Conservation (phyloP, 64 coral and sea anemone species). For the Stichodactyla helianthus region DNA sequence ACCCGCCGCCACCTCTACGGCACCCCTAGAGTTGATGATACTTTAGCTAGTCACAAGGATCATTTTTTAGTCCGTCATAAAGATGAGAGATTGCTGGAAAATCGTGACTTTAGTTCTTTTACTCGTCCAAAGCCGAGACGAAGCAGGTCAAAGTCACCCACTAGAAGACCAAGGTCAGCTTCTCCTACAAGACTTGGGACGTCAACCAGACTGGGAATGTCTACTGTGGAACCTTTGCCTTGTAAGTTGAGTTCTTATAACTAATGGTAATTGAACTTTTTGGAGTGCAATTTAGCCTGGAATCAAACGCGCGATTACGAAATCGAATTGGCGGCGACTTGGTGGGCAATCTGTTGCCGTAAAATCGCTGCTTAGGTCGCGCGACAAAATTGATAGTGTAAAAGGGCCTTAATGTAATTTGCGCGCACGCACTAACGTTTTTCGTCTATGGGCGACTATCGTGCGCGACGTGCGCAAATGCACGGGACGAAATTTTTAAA, state of each 20-base stretch:
- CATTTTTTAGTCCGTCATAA: constrained; percentile 95
- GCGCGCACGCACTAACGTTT: no score
- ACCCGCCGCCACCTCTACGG: constrained; percentile 57
- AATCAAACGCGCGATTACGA: no score
- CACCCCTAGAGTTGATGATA: constrained; percentile 85
- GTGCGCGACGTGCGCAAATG: no score
- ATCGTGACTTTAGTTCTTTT: constrained; percentile 99
- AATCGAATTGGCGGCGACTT: no score
- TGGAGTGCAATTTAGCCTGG: not conserved
- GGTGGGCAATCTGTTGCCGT: no score
- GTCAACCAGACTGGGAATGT: constrained; percentile 56
- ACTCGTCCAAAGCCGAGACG: constrained; percentile 84
- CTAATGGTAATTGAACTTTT: not conserved
- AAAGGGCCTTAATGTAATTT: no score
- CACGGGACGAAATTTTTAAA: no score
- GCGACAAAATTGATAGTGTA: no score
- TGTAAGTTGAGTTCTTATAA: constrained; percentile 22
- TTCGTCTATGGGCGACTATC: no score
- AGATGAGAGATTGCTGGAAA: constrained; percentile 88
- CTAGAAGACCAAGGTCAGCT: constrained; percentile 65
- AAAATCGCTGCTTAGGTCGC: no score
- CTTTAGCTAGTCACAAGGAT: constrained; percentile 57
- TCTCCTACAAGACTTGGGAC: constrained; percentile 69
- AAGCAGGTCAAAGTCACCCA: constrained; percentile 72
- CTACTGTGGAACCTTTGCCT: constrained; percentile 66